Percentiles rank a stretch among this genome's conserved stretches.
Conservation (phyloP, 2,888 invertebrate genomes). For the Tipula unca region DNA sequence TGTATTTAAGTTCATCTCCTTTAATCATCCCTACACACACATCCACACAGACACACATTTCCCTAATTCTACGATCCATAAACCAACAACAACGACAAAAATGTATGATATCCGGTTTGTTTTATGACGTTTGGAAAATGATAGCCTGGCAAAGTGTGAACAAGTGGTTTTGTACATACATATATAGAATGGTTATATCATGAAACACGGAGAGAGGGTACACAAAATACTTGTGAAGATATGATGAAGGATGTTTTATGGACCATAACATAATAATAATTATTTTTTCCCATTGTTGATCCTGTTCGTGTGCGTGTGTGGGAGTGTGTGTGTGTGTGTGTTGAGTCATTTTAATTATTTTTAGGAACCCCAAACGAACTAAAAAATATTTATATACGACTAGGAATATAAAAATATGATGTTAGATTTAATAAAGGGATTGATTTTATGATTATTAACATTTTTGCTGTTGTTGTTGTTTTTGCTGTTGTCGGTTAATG, state of each 20-base stretch:
- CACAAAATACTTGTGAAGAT: background rate
- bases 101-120: background rate
- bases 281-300: background rate
- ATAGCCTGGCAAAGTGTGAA: background rate
- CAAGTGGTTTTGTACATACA: background rate
- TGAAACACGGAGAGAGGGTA: background rate
- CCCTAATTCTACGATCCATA: background rate
- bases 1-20: background rate
- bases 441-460: slow-evolving; percentile 14
- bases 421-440: slow-evolving; percentile 8
- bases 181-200: background rate
- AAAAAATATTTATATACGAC: background rate
- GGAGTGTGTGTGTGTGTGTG: background rate
- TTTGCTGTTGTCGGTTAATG: background rate
- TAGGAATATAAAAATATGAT: background rate
- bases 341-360: slow-evolving; percentile 14
- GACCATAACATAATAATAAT: background rate
- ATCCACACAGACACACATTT: background rate
- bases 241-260: background rate
- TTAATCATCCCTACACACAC: background rate
- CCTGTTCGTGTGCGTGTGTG: background rate
- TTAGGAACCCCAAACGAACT: background rate
- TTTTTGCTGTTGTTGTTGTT: background rate
- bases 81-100: background rate
- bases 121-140: background rate